Evolutionary conservation across 2,888 invertebrate species (phyloP).

Genomic region (Drosophila trichaetosa): DNA sequence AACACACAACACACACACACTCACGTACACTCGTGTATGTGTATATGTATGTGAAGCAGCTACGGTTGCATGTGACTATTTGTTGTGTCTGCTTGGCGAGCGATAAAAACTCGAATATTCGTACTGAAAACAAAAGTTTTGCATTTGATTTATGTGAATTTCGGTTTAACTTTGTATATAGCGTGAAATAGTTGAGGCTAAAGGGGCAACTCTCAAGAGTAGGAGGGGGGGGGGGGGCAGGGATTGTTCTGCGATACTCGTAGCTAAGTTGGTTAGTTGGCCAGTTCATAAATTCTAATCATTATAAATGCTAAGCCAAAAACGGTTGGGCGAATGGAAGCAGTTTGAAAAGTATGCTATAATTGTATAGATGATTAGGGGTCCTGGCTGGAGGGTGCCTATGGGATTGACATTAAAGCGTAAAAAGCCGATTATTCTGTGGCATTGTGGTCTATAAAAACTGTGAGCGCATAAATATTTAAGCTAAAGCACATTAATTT

Average conservation of each 20-base stretch:
- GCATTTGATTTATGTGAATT: slow-evolving; percentile 75
- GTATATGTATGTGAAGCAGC: slow-evolving; percentile 6
- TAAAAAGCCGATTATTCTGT: slow-evolving; percentile 18
- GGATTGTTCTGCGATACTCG: slow-evolving; percentile 6
- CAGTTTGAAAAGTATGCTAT: slow-evolving; percentile 20
- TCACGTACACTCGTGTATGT: neutral
- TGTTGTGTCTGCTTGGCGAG: slow-evolving; percentile 54
- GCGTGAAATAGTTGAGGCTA: slow-evolving; percentile 70
- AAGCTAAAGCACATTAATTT: neutral
- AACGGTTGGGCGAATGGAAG: slow-evolving; percentile 4
- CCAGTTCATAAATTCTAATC: slow-evolving; percentile 72
- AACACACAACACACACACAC: slow-evolving; percentile 7
- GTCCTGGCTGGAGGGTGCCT: neutral
- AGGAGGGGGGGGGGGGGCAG: neutral
- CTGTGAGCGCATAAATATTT: neutral
- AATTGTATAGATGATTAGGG: slow-evolving; percentile 32
- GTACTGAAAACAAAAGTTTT: slow-evolving; percentile 72
- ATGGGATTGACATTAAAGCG: slow-evolving; percentile 18
- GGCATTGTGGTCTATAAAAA: slow-evolving; percentile 2
- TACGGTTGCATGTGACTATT: slow-evolving; percentile 33
- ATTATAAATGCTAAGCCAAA: slow-evolving; percentile 69
- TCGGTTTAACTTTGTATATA: slow-evolving; percentile 73
- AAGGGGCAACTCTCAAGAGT: slow-evolving; percentile 12
- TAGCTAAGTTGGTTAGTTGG: slow-evolving; percentile 40
- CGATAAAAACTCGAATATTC: slow-evolving; percentile 69